Evolutionary conservation across 2,888 invertebrate genomes (phyloP), one percentile per base, ranked within the genome.

Genomic region (Desoria tigrina): DNA sequence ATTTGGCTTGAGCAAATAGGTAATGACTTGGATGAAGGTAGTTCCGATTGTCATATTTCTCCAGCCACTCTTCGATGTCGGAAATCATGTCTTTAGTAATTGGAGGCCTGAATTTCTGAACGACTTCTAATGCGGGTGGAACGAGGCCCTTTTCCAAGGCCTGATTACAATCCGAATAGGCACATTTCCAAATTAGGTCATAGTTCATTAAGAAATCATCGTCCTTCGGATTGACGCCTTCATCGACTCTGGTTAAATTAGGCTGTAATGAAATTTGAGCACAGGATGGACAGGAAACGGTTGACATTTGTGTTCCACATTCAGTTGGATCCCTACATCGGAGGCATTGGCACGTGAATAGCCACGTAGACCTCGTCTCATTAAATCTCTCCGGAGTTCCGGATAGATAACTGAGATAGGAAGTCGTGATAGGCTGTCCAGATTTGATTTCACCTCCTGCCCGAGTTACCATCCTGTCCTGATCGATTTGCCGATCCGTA

Each of bases 341-440:
- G 45, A 9, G 23, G 26, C 75, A 75, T 3, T 50, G 14, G 50
- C 75, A 75, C 11, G 45, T 50, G 50, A 75, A 73, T 1, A 69
- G 49, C 75, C 75, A 75, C 28, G 45, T 70, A 1, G n/a, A 42
- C 7, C 58, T 63, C 56, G 69, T 63, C 32, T 66, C 66, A 2
- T 37, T 23, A 27, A 68, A 61, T 39, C 75, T 51, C 42, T 71
- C 66, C 6, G 37, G 27, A 21, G 67, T 74, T 24, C 64, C 70
- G 21, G 58, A 56, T 11, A 74, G 32, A n/a, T 66, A 59, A 18
- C 59, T 61, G 6, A 72, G 42, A 54, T 75, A 75, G 11, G 71
- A 70, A 3, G 74, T 75, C 28, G 73, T 72, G 37, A 75, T 71
- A 2, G 65, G 49, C 60, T 74, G 66, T 14, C 69, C 73, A 28